A percentile compares a stretch with the other conserved stretches of the same genome.
phyloP scores from a whole-genome alignment of 2,888 invertebrate species.

The Fabriciana adippe region DNA sequence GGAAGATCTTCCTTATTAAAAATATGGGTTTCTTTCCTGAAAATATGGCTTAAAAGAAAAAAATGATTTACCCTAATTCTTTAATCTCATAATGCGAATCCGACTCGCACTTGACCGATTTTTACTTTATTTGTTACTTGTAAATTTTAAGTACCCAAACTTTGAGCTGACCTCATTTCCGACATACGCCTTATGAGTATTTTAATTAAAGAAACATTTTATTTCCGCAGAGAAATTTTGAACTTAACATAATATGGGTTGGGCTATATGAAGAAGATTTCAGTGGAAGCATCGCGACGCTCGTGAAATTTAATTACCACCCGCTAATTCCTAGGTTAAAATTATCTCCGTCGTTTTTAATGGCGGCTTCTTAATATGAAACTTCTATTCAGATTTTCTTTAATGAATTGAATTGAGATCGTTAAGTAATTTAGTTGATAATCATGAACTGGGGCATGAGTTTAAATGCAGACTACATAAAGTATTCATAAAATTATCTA shows the following conservation, averaged over 20 bases:
- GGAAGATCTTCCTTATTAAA: no score
- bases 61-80: no score
- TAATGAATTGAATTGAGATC: background rate
- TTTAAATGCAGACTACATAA: no score
- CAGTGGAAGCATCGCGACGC: slow-evolving; percentile 2
- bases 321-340: slow-evolving; percentile 3
- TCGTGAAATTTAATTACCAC: slow-evolving; percentile 15
- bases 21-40: no score
- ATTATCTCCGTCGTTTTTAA: background rate
- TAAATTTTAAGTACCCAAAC: background rate
- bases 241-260: slow-evolving; percentile 6
- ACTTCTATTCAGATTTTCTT: background rate
- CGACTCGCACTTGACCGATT: background rate
- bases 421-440: no score
- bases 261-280: slow-evolving; percentile 5
- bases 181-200: slow-evolving; percentile 10
- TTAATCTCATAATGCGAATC: no score
- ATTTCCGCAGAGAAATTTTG: slow-evolving; percentile 10
- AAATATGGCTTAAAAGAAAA: no score
- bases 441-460: no score
- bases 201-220: slow-evolving; percentile 21
- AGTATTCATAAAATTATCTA: no score
- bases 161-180: slow-evolving; percentile 1
- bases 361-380: background rate
- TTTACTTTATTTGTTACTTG: background rate